Conservation (phyloP, 92 coral and sea anemone species). For the Isaurus tuberculatus region DNA sequence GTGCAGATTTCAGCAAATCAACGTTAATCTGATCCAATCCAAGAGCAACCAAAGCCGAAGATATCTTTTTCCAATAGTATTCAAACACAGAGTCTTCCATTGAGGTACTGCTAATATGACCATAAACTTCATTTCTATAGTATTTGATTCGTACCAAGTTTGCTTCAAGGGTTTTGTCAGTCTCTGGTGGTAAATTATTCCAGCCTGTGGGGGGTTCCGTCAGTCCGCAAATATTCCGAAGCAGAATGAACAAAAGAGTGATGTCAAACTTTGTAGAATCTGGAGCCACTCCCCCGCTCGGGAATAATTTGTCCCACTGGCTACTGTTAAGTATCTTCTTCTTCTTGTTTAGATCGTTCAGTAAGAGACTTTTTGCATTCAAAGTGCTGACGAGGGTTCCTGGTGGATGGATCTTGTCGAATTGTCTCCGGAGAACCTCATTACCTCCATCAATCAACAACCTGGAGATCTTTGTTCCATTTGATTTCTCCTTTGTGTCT, state of each 20-base stretch:
- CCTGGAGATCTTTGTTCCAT: slow-evolving; percentile 47
- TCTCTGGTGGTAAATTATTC: slow-evolving; percentile 52
- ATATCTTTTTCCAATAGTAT: slow-evolving; percentile 60
- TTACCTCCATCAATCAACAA: slow-evolving; percentile 65
- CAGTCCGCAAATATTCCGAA: slow-evolving; percentile 66
- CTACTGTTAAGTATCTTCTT: slow-evolving; percentile 50
- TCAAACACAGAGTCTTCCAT: slow-evolving; percentile 45
- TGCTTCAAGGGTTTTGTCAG: slow-evolving; percentile 64
- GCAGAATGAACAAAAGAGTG: slow-evolving; percentile 60
- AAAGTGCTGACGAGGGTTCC: slow-evolving; percentile 40
- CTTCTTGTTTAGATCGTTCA: slow-evolving; percentile 39
- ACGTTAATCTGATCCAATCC: slow-evolving; percentile 53
- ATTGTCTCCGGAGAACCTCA: slow-evolving; percentile 41
- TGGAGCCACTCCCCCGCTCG: slow-evolving; percentile 54
- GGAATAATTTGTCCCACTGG: slow-evolving; percentile 70
- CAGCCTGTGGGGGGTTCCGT: slow-evolving; percentile 59
- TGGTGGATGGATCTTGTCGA: slow-evolving; percentile 51
- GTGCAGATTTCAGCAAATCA: slow-evolving; percentile 27
- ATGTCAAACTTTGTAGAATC: slow-evolving; percentile 66
- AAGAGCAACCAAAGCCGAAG: slow-evolving; percentile 51
- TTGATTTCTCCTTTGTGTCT: slow-evolving; percentile 52
- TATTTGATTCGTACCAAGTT: slow-evolving; percentile 68
- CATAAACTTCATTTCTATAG: slow-evolving; percentile 63
- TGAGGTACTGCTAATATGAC: slow-evolving; percentile 51
- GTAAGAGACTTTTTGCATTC: background rate